A percentile compares a stretch with the other conserved stretches of the same genome.
These are phyloP conservation scores for Ammodytes dubius DNA, from an alignment of 2,113 vertebrate species.

Conservation along the genomic window DNA sequence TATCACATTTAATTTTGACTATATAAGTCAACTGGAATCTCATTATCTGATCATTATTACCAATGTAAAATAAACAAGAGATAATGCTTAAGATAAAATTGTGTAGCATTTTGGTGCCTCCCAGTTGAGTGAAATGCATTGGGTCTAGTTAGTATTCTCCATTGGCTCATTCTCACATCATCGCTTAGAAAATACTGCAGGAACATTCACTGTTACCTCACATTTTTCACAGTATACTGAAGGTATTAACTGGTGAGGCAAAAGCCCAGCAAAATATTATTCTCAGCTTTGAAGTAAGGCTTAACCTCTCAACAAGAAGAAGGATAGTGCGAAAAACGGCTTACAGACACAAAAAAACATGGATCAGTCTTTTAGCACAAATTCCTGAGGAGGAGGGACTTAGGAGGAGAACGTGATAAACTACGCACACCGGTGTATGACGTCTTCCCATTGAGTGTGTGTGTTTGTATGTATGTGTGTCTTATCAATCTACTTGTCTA, in stretches of 20 bases:
- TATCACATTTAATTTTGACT: no score
- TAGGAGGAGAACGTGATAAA: conserved; percentile 36
- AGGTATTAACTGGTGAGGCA: background rate
- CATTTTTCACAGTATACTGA: background rate
- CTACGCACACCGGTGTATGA: conserved; percentile 51
- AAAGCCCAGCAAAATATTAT: background rate
- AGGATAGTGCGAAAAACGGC: background rate
- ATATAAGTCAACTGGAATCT: no score
- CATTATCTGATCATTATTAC: no score
- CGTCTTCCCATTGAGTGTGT: conserved; percentile 55
- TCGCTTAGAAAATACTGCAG: background rate
- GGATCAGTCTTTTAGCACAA: conserved; percentile 5
- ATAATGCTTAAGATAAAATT: no score
- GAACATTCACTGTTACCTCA: background rate
- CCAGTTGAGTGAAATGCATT: no score
- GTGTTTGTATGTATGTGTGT: conserved; percentile 36
- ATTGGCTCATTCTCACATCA: background rate
- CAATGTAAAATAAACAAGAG: no score
- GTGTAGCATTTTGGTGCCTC: no score
- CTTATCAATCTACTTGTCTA: conserved; percentile 51
- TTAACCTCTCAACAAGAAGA: background rate
- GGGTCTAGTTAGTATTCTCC: no score
- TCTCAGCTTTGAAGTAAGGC: background rate
- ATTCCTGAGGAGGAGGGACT: conserved; percentile 17
- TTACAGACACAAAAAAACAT: conserved; percentile 5